Evolutionary conservation across 2,113 vertebrate species (phyloP).

Genomic region (Hystrix brachyura): DNA sequence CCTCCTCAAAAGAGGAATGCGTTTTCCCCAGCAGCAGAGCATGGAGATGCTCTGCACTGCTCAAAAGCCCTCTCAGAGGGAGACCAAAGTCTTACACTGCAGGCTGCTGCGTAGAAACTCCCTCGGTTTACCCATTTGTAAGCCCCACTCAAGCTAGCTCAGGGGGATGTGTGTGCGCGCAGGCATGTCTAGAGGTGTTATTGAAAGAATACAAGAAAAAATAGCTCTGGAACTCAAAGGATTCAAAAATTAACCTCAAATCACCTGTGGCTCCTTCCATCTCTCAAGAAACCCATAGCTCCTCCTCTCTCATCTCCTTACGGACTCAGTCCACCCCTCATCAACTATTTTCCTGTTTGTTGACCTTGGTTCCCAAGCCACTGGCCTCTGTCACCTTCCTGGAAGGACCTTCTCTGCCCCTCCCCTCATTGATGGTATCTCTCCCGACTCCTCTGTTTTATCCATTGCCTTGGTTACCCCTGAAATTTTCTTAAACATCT

Average conservation of each 20-base stretch:
- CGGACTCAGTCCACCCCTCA: background rate
- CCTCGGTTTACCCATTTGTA: background rate
- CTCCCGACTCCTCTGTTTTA: background rate
- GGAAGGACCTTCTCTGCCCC: background rate
- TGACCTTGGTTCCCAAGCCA: background rate
- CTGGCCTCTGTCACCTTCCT: background rate
- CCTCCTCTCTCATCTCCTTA: background rate
- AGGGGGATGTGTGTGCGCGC: background rate
- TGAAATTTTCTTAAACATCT: too few relatives aligned
- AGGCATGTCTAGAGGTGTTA: background rate
- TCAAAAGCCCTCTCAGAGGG: conserved; percentile 1
- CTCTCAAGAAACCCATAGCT: background rate
- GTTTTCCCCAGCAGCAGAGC: conserved; percentile 53
- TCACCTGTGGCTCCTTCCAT: background rate
- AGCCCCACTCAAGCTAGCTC: background rate
- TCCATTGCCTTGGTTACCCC: background rate
- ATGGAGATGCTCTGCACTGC: background rate
- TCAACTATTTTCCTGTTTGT: background rate
- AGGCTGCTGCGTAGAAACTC: background rate
- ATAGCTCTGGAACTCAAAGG: background rate
- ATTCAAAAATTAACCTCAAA: background rate
- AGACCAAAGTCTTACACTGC: background rate
- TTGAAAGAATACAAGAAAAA: background rate
- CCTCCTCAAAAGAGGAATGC: conserved; percentile 34
- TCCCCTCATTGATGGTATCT: background rate